Evolutionary conservation across 2,797 vertebrate genomes (phyloP).

Genomic region (Trichosurus vulpecula): DNA sequence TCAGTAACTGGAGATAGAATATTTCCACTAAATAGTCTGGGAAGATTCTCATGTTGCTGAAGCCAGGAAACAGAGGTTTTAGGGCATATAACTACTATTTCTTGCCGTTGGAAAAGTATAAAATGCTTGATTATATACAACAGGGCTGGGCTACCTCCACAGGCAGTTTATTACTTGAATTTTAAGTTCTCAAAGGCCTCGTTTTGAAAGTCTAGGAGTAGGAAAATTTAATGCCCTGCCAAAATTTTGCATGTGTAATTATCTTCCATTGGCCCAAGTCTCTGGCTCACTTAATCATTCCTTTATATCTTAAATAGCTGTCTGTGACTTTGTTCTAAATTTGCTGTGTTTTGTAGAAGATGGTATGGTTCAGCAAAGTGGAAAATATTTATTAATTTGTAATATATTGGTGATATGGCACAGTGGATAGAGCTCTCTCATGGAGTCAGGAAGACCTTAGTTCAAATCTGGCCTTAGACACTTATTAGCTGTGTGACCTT

Average conservation of each 20-base stretch:
- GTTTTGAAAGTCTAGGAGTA: too few relatives aligned
- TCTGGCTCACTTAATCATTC: not conserved
- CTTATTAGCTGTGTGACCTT: not conserved
- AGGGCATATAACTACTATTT: too few relatives aligned
- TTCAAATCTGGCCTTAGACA: not conserved
- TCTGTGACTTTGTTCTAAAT: constrained; percentile 13
- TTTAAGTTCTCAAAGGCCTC: too few relatives aligned
- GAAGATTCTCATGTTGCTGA: not conserved
- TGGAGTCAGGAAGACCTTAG: not conserved
- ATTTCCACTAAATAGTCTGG: not conserved
- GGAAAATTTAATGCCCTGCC: too few relatives aligned
- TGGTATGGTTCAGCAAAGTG: not conserved
- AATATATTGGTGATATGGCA: not conserved
- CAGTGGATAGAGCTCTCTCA: not conserved
- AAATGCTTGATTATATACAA: too few relatives aligned
- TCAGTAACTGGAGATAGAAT: not conserved
- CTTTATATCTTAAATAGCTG: constrained; percentile 13
- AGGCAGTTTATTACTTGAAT: too few relatives aligned
- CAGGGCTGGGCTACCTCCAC: too few relatives aligned
- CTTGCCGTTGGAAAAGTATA: too few relatives aligned
- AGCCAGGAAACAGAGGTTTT: not conserved
- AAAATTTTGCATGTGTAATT: not conserved
- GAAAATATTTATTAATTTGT: constrained; percentile 34
- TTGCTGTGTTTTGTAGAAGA: constrained; percentile 3
- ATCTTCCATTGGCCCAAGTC: not conserved